Percentiles rank a stretch among this genome's conserved stretches.
Conservation (phyloP, 2,888 invertebrate genomes). For the Dasypogon diadema region DNA sequence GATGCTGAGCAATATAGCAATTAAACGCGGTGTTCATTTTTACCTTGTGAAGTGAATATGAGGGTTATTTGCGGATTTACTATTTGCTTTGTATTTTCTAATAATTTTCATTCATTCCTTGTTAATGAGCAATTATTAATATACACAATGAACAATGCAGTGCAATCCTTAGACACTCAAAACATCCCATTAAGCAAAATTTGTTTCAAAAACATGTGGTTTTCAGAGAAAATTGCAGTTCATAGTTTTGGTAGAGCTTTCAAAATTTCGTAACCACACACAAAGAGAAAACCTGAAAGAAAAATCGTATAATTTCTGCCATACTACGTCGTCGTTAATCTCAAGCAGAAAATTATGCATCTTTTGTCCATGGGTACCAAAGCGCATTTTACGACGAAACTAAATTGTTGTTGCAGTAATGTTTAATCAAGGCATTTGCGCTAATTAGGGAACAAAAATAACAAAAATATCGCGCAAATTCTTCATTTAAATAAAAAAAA, state of each 20-base stretch:
- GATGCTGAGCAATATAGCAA: no score
- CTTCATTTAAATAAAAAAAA: constrained; percentile 33
- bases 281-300: neutral
- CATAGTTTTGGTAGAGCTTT: neutral
- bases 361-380: constrained; percentile 20
- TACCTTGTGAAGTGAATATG: no score
- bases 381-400: constrained; percentile 51
- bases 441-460: constrained; percentile 54
- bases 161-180: neutral
- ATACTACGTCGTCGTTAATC: neutral
- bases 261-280: constrained; percentile 8
- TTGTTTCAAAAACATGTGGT: neutral
- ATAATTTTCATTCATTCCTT: no score
- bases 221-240: neutral
- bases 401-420: constrained; percentile 46
- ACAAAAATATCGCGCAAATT: constrained; percentile 26
- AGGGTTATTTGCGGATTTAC: no score
- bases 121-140: no score
- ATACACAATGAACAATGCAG: neutral
- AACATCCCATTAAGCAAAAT: neutral
- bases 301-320: neutral
- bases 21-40: no score
- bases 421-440: constrained; percentile 56
- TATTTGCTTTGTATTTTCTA: no score
- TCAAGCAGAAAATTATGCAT: neutral